phyloP scores from a whole-genome alignment of 2,888 invertebrate genomes.

The Eupeodes luniger region DNA sequence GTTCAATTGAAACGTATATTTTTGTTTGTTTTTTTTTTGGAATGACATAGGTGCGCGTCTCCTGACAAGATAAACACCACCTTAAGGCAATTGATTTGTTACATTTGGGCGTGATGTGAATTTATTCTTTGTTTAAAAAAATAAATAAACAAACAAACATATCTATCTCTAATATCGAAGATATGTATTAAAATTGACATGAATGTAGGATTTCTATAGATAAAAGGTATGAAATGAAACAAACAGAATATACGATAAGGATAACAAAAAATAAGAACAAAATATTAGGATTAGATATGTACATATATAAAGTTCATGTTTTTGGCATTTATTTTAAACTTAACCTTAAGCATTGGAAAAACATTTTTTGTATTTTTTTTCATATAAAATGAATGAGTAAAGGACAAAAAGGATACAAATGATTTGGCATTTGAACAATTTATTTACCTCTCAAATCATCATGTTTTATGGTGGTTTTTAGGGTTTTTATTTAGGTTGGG shows the following conservation, averaged over 20 bases:
- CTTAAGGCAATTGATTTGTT: slow-evolving; percentile 73
- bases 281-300: slow-evolving; percentile 40
- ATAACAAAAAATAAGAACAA: background rate
- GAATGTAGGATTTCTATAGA: slow-evolving; percentile 15
- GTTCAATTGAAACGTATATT: slow-evolving; percentile 29
- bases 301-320: slow-evolving; percentile 46
- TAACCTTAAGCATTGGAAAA: background rate
- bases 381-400: background rate
- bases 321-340: slow-evolving; percentile 47
- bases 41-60: slow-evolving; percentile 63
- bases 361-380: background rate
- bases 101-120: slow-evolving; percentile 65
- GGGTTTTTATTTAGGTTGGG: too few species aligned
- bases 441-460: slow-evolving; percentile 37
- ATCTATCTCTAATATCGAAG: background rate
- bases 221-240: background rate
- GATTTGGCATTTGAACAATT: slow-evolving; percentile 56
- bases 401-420: background rate
- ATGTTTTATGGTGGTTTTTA: background rate
- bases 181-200: slow-evolving; percentile 5
- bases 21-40: background rate
- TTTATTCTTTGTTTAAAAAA: slow-evolving; percentile 29
- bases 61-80: slow-evolving; percentile 72
- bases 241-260: background rate
- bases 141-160: background rate